A percentile compares a stretch with the other conserved stretches of the same genome.
Evolutionary conservation across 2,888 invertebrate species (phyloP).

Genomic region (Vanessa cardui): DNA sequence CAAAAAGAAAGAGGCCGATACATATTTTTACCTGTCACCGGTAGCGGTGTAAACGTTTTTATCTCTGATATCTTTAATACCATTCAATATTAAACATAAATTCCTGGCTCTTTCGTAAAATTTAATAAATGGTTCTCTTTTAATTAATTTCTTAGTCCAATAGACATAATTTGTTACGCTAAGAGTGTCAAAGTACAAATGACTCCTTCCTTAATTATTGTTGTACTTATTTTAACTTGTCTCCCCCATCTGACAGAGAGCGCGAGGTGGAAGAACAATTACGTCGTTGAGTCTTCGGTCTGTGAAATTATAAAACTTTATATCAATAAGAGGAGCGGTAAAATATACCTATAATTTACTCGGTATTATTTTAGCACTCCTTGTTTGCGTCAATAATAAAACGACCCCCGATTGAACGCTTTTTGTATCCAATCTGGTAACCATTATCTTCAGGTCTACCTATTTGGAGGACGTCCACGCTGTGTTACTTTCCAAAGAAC

Average conservation of each 20-base stretch:
- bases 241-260: slow-evolving; percentile 1
- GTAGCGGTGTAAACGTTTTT: too few species aligned
- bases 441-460: too few species aligned
- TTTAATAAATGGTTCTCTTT: slow-evolving; percentile 9
- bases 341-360: too few species aligned
- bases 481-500: too few species aligned
- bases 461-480: too few species aligned
- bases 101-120: background rate
- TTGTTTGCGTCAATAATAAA: too few species aligned
- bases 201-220: slow-evolving; percentile 17
- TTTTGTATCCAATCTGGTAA: too few species aligned
- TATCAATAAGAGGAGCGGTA: background rate
- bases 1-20: too few species aligned
- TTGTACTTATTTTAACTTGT: slow-evolving; percentile 16
- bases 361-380: too few species aligned
- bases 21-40: too few species aligned
- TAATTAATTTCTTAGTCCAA: slow-evolving; percentile 15
- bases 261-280: slow-evolving; percentile 5
- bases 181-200: slow-evolving; percentile 16
- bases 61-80: too few species aligned
- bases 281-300: background rate
- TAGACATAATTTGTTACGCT: slow-evolving; percentile 16
- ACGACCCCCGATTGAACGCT: too few species aligned
- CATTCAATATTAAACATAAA: background rate
- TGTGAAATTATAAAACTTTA: slow-evolving; percentile 4